A percentile compares a stretch with the other conserved stretches of the same genome.
Evolutionary conservation across 2,113 vertebrate genomes (phyloP).

Genomic region (Amia ocellicauda): DNA sequence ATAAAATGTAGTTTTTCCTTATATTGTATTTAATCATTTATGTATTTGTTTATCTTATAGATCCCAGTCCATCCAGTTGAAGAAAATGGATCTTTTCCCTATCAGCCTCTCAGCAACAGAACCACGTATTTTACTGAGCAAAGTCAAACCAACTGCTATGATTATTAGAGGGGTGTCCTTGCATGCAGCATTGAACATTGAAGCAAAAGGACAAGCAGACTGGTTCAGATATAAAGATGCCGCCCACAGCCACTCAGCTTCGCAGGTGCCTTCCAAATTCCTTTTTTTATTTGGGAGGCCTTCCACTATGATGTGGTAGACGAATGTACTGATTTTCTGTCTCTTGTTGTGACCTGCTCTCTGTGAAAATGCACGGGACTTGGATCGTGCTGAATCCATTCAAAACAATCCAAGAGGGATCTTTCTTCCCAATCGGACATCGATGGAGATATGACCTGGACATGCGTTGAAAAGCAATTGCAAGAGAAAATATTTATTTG

Average conservation of each 20-base stretch:
- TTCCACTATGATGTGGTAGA: constrained; percentile 13
- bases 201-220: constrained; percentile 17
- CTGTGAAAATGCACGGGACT: not conserved
- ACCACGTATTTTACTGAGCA: constrained; percentile 49
- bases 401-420: not conserved
- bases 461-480: constrained; percentile 12
- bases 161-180: constrained; percentile 20
- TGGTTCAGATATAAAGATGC: constrained; percentile 28
- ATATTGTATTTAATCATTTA: not conserved
- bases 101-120: constrained; percentile 38
- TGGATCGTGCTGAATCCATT: not conserved
- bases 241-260: not conserved
- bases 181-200: not conserved
- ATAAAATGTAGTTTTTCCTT: not conserved
- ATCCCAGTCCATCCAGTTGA: constrained; percentile 42
- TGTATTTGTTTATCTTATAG: constrained; percentile 33
- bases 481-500: constrained; percentile 10
- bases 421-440: not conserved
- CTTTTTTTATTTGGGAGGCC: constrained; percentile 21
- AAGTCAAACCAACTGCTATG: constrained; percentile 40
- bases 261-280: constrained; percentile 10
- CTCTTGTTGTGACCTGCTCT: not conserved
- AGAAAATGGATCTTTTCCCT: constrained; percentile 35
- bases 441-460: not conserved
- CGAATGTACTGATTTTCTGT: constrained; percentile 19